These are phyloP conservation scores for Monarcha castaneiventris DNA, from an alignment of 2,113 vertebrate species.

Conservation along the genomic window DNA sequence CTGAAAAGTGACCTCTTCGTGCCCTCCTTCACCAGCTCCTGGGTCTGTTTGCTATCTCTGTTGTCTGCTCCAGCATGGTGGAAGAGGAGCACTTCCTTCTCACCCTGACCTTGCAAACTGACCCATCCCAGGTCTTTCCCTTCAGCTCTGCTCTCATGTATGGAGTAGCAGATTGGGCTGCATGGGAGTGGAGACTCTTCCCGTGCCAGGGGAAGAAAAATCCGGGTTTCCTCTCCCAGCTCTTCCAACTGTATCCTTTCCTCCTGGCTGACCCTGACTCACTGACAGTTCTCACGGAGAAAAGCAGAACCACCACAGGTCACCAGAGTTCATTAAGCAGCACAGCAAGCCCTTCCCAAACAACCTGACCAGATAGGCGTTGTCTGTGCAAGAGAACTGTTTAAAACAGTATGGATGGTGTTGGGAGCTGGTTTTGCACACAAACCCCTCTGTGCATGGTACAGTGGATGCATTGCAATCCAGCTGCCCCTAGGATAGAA, in stretches of 20 bases:
- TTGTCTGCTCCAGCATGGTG: neutral
- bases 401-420: neutral
- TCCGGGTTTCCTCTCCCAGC: neutral
- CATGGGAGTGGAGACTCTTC: neutral
- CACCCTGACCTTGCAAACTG: neutral
- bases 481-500: neutral
- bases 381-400: neutral
- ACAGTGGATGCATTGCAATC: too few species aligned
- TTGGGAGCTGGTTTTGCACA: neutral
- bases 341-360: neutral
- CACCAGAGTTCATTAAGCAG: neutral
- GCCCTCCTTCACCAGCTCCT: neutral
- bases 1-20: neutral
- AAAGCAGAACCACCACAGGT: neutral
- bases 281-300: neutral
- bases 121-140: neutral
- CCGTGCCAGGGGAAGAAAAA: neutral
- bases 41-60: neutral
- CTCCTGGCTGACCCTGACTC: neutral
- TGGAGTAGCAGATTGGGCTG: neutral
- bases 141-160: neutral
- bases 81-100: neutral
- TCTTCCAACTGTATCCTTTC: neutral
- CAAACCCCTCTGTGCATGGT: fast-evolving
- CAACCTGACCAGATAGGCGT: neutral